Base-by-base conservation (phyloP, 2,113 vertebrate genomes). In the Ranitomeya variabilis region DNA sequence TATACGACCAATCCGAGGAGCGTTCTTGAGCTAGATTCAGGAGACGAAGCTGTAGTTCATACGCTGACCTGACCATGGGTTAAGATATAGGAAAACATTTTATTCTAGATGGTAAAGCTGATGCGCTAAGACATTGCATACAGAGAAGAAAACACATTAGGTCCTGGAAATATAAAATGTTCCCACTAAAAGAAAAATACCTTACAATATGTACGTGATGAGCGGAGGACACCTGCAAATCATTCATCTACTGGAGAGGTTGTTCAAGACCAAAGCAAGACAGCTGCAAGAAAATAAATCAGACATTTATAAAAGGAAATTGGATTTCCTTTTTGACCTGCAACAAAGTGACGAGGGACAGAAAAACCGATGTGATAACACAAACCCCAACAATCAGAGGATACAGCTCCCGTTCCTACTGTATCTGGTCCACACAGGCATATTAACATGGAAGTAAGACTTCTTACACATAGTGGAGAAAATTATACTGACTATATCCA, bases 101-200 rank as follows among this genome's bases (percentile, higher is more conserved):
- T 67, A 52, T 54, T 69, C 62, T 69, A n/a, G 60, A 26, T 16
- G 45, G 81, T 83, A 69, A n/a, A 67, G 12, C 37, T 45, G 81
- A 37, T 66, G 21, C 64, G n/a, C 37, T 15, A 13, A 67, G 54
- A 52, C 81, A 69, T 69, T 23, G n/a, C 31, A 51, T 54, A 19
- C 15, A 79, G 21, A 45, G 64, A 67, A 83, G 81, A 69, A 83
- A 83, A 52, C 60, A 69, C n/a, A 69, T 83, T 54, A 69, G 37
- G 8, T 51, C n/a, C 60, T 45, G 37, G 62, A 64, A 83, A 66
- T 69, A 51, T 83, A 67, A 51, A 83, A 67, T 52, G 81, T 83
- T 67, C 12, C 81, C 54, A 64, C 26, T 45, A 45, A 45, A 45
- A 45, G 3, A 83, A 52, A 57, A 69, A 54, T 67, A n/a, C 11